A percentile compares a stretch with the other conserved stretches of the same genome.
Conservation (phyloP, 35 echinoderm and acorn worm genomes). For the Lytechinus pictus region DNA sequence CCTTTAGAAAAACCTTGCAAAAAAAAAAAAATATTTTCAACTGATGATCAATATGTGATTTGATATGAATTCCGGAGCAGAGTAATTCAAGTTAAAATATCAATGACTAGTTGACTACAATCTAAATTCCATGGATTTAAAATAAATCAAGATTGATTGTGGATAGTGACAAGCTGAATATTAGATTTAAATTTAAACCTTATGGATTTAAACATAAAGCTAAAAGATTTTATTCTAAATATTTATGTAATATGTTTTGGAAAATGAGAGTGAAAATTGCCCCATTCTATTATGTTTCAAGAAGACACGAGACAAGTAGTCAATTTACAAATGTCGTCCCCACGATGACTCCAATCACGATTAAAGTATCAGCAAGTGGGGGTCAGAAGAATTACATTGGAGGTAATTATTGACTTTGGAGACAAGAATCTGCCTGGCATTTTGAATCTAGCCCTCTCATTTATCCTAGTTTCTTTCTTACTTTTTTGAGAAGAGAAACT, state of each 20-base stretch:
- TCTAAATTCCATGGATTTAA: no score
- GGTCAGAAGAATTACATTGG: conserved; percentile 7
- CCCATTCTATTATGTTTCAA: background rate
- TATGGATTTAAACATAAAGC: background rate
- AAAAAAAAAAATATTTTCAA: no score
- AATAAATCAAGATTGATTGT: no score
- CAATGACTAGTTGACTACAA: no score
- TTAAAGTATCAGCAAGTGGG: background rate
- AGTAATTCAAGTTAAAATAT: no score
- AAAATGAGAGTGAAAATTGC: background rate
- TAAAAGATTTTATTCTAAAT: background rate
- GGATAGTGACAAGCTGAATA: no score
- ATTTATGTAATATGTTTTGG: background rate
- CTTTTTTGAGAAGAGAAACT: background rate
- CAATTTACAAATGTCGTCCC: conserved; percentile 26
- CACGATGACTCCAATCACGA: background rate
- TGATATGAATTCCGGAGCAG: no score
- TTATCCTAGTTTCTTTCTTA: background rate
- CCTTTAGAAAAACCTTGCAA: no score
- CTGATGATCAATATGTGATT: no score
- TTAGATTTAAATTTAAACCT: no score
- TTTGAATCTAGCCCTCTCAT: background rate
- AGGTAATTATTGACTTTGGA: conserved; percentile 28
- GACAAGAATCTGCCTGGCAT: conserved; percentile 18
- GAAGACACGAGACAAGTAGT: background rate